A percentile compares a stretch with the other conserved stretches of the same genome.
These are phyloP conservation scores for Drosophila baimaii DNA, from an alignment of 1,140 invertebrate species.

Conservation along the genomic window DNA sequence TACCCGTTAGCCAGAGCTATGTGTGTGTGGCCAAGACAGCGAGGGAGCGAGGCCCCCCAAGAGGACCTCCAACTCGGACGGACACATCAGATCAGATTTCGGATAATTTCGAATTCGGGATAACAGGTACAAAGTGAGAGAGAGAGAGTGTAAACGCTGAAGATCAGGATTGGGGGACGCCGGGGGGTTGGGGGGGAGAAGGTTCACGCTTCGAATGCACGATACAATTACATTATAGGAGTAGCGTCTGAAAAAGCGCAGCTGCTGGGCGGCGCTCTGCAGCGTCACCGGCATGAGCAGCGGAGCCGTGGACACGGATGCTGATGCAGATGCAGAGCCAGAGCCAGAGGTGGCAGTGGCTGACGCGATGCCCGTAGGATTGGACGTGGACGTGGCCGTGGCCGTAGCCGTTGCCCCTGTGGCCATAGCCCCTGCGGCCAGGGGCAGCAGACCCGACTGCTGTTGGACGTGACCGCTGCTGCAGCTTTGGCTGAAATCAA, in stretches of 20 bases:
- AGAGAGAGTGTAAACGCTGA: background rate
- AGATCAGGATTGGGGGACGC: background rate
- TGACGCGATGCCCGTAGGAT: constrained; percentile 17
- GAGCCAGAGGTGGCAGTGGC: constrained; percentile 12
- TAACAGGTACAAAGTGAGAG: constrained; percentile 31
- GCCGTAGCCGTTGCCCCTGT: constrained; percentile 5
- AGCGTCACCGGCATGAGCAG: constrained; percentile 77
- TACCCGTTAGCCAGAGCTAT: constrained; percentile 42
- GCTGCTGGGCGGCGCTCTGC: constrained; percentile 77
- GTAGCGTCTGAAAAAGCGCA: constrained; percentile 84
- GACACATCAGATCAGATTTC: constrained; percentile 1
- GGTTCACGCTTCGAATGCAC: constrained; percentile 74
- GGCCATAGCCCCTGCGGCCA: constrained; percentile 13
- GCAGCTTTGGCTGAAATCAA: constrained; percentile 44
- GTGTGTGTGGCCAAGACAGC: background rate
- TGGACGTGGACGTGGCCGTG: constrained; percentile 10
- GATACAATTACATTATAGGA: constrained; percentile 84
- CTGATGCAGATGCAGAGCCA: constrained; percentile 25
- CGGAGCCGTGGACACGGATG: constrained; percentile 39
- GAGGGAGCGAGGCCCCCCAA: background rate
- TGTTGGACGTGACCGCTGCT: constrained; percentile 29
- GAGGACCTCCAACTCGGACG: constrained; percentile 2
- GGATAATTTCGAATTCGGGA: constrained; percentile 30
- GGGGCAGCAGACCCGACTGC: constrained; percentile 13
- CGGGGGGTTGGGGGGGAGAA: background rate